Evolutionary conservation across 23 tunicate species (phyloP), one percentile per base, ranked within the genome.

Genomic region (Ascidia mentula): DNA sequence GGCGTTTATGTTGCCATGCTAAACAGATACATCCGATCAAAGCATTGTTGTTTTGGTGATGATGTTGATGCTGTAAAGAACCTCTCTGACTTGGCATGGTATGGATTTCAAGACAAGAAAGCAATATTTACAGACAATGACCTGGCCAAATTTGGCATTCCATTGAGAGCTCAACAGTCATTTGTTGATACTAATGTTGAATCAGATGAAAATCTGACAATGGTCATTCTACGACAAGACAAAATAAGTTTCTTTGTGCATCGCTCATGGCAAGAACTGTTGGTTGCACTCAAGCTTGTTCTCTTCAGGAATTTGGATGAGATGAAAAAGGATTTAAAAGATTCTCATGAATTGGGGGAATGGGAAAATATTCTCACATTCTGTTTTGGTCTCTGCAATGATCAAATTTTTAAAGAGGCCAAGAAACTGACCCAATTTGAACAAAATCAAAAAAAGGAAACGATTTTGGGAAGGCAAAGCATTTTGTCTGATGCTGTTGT

Each of bases 271-370:
- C 65, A 53, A 53, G 65, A 53, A 28, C 24, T 53, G 65, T 53
- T 53, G 65, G 65, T 53, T 53, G 65, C 65, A 53, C 65, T 53
- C 65, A 53, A 28, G 24, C 65, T 53, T 53, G 65, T 53, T 53
- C 24, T 53, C 4, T 53, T 53, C 24, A 53, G 22, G 65, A 26
- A 26, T 5, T 28, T 53, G 13, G 13, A 53, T 53, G 65, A 53
- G 13, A 20, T 53, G 4, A 9, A 53, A 53, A 20, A 26, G 4
- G 22, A 5, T 53, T 28, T 53, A 20, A 28, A 53, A 53, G 13
- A 53, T 9, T 26, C 65, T 53, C 24, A 20, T 53, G 65, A 53
- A 28, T 53, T 28, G 4, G 65, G 65, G 24, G 65, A 53, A 20
- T 53, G 4, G 24, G 65, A 53, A 53, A 53, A 53, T 53, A 28